Conservation (phyloP, 2,888 invertebrate genomes). For the Drosophila siamana region DNA sequence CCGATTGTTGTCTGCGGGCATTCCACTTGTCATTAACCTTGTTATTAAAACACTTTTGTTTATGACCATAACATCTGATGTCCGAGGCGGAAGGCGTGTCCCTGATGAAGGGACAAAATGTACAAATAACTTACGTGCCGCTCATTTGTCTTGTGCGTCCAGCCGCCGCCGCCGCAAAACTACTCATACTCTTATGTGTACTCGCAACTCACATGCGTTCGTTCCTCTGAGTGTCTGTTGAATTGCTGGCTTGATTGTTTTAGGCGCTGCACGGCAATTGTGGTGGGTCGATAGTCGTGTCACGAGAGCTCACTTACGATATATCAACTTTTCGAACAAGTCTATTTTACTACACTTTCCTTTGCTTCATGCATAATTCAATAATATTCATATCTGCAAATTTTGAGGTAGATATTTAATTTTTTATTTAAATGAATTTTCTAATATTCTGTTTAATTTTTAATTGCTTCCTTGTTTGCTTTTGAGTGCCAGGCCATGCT, state of each 20-base stretch:
- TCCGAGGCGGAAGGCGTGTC: conserved; percentile 34
- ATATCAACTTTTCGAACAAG: background rate
- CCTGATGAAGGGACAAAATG: conserved; percentile 50
- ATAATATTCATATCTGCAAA: too few species aligned
- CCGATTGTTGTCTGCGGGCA: conserved; percentile 52
- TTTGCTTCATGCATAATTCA: too few species aligned
- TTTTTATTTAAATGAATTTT: too few species aligned
- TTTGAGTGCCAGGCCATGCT: background rate
- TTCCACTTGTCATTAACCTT: conserved; percentile 84
- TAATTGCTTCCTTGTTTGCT: background rate
- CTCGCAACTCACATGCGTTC: conserved; percentile 16
- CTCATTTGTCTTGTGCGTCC: conserved; percentile 75
- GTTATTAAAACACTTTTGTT: conserved; percentile 83
- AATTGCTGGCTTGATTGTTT: conserved; percentile 22
- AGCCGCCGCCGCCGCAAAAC: conserved; percentile 17
- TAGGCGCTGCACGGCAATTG: conserved; percentile 1
- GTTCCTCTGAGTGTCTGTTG: background rate
- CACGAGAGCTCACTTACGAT: background rate
- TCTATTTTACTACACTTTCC: too few species aligned
- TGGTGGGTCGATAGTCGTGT: conserved; percentile 13
- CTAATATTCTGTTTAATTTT: background rate
- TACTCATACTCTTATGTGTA: conserved; percentile 11
- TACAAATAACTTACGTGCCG: conserved; percentile 83
- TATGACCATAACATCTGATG: conserved; percentile 82
- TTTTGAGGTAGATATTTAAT: too few species aligned